Conservation (phyloP, 1,140 invertebrate genomes). For the Musca domestica region DNA sequence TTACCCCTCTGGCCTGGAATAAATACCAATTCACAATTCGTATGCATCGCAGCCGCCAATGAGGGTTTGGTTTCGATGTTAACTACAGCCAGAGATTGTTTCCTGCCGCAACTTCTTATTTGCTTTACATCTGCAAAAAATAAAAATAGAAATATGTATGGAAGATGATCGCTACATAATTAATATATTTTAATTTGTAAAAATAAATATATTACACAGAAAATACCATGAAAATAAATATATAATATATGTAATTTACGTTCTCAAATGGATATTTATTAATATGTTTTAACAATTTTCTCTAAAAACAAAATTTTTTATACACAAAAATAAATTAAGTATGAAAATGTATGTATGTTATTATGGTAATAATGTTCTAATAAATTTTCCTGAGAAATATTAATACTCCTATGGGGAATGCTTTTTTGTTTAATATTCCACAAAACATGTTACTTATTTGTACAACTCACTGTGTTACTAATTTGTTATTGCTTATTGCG, state of each 20-base stretch:
- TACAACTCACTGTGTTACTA: neutral
- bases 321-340: neutral
- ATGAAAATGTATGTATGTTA: neutral
- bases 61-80: slow-evolving; percentile 12
- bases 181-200: neutral
- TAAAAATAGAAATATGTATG: neutral
- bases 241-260: too few relatives aligned
- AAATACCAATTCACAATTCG: slow-evolving; percentile 28
- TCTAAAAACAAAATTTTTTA: neutral
- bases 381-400: neutral
- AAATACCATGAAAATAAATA: too few relatives aligned
- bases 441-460: neutral
- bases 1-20: slow-evolving; percentile 44
- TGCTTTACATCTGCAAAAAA: neutral
- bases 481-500: neutral
- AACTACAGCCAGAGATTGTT: neutral
- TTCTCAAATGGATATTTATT: too few relatives aligned
- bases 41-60: slow-evolving; percentile 4
- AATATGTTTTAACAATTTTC: too few relatives aligned
- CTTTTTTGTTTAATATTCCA: too few relatives aligned
- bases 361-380: neutral
- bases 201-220: too few relatives aligned
- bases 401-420: neutral
- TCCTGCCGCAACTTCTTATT: neutral
- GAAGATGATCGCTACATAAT: neutral